Base-by-base conservation (phyloP, 2,888 invertebrate species). In the Cordilura impudica region DNA sequence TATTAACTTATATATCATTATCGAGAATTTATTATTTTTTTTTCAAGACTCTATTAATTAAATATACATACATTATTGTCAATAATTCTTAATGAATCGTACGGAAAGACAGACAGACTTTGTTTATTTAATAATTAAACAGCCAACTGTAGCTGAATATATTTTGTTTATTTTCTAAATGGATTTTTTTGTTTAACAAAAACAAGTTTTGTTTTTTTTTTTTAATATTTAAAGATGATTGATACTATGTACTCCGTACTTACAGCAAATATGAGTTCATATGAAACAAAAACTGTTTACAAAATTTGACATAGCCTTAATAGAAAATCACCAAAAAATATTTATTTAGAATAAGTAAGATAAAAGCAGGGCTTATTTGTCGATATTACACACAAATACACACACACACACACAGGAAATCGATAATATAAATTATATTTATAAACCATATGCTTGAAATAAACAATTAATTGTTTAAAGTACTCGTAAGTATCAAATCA, bases 121-220 rank as follows among this genome's bases (percentile, higher is more conserved):
- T 39, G 35, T 39, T n/a, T 39, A 39, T 39, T n/a, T 39, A 39
- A 39, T 39, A 35, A 35, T 35, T 35, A 39, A 39, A 39, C 35
- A 39, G 35, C 2, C 5, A 39, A n/a, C n/a, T 39, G 35, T 12
- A 39, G n/a, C 35, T 39, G 35, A 39, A 39, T 4, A 7, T 54
- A 10, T 31, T 26, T 18, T 56, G 35, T 58, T 58, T 58, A 58
- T 39, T 58, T 58, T 58, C 39, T 23, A 58, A 58, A 39, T 58
- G 39, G 58, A 58, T 29, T 53, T 53, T 53, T 58, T 58, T n/a
- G n/a, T n/a, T n/a, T n/a, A n/a, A n/a, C n/a, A n/a, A n/a, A n/a
- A n/a, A n/a, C n/a, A n/a, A n/a, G n/a, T n/a, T n/a, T 21, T 4
- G n/a, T 58, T 18, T 21, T 19, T 19, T 8, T 4, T 21, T 39